A percentile compares a stretch with the other conserved stretches of the same genome.
phyloP scores from a whole-genome alignment of 1,140 invertebrate genomes.

The Ooceraea biroi region DNA sequence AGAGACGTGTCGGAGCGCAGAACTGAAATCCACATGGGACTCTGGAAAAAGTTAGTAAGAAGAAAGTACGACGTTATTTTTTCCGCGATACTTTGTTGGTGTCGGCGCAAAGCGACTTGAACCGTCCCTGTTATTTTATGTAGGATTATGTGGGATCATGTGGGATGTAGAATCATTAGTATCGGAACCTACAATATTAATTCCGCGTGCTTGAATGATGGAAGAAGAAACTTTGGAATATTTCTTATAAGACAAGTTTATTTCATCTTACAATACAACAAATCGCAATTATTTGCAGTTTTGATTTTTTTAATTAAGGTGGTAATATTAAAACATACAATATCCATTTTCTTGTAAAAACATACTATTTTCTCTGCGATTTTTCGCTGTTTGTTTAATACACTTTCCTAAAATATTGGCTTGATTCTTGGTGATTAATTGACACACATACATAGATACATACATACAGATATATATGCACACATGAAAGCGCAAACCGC shows the following conservation, averaged over 20 bases:
- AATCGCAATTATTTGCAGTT: no score
- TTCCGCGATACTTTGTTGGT: neutral
- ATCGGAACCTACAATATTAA: neutral
- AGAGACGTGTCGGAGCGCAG: slow-evolving; percentile 30
- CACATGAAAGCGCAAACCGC: neutral
- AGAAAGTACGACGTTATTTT: neutral
- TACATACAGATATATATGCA: no score
- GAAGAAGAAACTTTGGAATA: neutral
- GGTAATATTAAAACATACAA: no score
- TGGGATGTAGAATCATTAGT: neutral
- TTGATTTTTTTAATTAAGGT: no score
- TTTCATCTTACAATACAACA: neutral
- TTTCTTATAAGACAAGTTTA: neutral
- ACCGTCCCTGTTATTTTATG: neutral
- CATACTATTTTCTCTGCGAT: neutral
- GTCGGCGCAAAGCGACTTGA: neutral
- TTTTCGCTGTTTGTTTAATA: neutral
- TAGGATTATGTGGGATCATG: neutral
- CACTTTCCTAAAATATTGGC: neutral
- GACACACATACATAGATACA: neutral
- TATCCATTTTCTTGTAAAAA: no score
- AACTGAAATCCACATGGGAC: slow-evolving; percentile 27
- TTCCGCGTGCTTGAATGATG: neutral
- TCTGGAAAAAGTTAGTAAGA: slow-evolving; percentile 28
- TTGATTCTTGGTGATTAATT: neutral